Evolutionary conservation across 92 coral and sea anemone genomes (phyloP).

Genomic region (Actinostola sp.): DNA sequence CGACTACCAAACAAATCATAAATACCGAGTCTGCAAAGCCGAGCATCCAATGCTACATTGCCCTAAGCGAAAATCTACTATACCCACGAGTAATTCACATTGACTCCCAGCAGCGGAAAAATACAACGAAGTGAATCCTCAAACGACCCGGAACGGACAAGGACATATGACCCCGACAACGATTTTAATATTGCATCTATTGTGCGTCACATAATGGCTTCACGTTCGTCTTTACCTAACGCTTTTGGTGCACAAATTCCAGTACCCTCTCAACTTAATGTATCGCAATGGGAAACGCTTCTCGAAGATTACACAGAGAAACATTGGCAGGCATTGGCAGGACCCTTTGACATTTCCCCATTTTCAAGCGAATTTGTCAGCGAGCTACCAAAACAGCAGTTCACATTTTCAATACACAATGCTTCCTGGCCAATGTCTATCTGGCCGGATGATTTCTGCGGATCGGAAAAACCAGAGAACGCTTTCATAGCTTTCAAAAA

Average conservation of each 20-base stretch:
- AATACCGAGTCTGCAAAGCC: conserved; percentile 31
- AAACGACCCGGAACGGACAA: neutral
- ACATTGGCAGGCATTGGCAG: conserved; percentile 8
- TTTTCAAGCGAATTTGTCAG: neutral
- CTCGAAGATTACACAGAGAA: conserved; percentile 23
- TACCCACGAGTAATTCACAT: neutral
- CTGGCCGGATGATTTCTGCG: conserved; percentile 27
- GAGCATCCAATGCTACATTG: conserved; percentile 53
- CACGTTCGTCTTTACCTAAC: neutral
- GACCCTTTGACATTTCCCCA: conserved; percentile 18
- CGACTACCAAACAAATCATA: conserved; percentile 10
- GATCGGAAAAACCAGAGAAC: conserved; percentile 19
- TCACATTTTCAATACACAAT: neutral
- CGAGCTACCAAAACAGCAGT: neutral
- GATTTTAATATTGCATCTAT: neutral
- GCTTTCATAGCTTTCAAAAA: conserved; percentile 12
- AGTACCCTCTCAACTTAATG: conserved; percentile 4
- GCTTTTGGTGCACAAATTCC: neutral
- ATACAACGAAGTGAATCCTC: neutral
- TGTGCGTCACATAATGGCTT: neutral
- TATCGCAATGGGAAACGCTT: conserved; percentile 9
- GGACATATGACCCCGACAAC: neutral
- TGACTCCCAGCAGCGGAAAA: neutral
- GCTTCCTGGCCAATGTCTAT: neutral
- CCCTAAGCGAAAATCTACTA: conserved; percentile 34